Evolutionary conservation across 1,140 invertebrate species (phyloP), one percentile per base, ranked within the genome.

Genomic region (Bursaphelenchus mucronatus): DNA sequence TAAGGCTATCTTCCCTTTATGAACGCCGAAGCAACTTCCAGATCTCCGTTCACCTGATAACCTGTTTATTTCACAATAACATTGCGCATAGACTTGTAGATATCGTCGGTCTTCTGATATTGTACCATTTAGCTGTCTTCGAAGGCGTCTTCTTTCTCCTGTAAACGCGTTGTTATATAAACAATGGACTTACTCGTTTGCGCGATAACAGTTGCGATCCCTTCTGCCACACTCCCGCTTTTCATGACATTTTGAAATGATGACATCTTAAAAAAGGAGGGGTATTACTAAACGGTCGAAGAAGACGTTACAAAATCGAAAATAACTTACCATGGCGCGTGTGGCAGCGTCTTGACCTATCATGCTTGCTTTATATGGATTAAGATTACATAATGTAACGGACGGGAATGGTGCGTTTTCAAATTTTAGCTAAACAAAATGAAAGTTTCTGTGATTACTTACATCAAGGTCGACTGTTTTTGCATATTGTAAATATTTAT

Each of bases 381-480:
- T 80, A 49, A 80, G 64, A 74, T 80, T 80, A 57, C 78, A 80
- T 66, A 80, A 51, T 8, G 79, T 81, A 13, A 80, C 78, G n/a
- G 68, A 73, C 8, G 78, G 78, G 56, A 80, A 80, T 41, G 78
- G 78, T 15, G 77, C 79, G 54, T 81, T 81, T 76, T 81, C 76
- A 59, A 80, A 80, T 81, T 80, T 80, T 50, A 81, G 67, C 77
- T 79, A 49, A 68, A 79, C 44, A 45, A 50, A n/a, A 9, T 41
- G 1, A 50, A n/a, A 59, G 45, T 7, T n/a, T 41, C 44, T 2
- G 15, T 7, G 39, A 47, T 39, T 61, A 75, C 66, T 67, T 51
- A 78, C 78, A 74, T 79, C 78, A 21, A 79, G 57, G 63, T 79
- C 76, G 41, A 80, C 76, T 13, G 75, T 80, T 74, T 80, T 79